Evolutionary conservation across 2,113 vertebrate species (phyloP), one percentile per base, ranked within the genome.

Genomic region (Gnathonemus longibarbis): DNA sequence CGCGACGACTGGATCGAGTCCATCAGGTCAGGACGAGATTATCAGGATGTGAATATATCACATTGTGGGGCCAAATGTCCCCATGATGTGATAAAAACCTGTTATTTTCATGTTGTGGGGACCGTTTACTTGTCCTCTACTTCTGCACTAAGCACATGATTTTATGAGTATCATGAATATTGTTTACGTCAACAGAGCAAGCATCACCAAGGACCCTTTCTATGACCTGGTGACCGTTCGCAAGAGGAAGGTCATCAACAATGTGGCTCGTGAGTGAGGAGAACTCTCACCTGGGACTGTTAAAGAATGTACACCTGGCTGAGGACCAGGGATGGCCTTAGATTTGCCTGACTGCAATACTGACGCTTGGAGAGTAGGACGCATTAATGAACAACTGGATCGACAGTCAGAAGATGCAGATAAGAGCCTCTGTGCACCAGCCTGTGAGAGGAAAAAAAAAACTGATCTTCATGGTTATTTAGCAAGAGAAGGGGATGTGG

Each of bases 161-260:
- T 66, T 66, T 66, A 66, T 21, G 52, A 53, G 17, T 53, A 53
- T 66, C 6, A 24, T 66, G 21, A 21, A 62, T 1, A 9, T 42
- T 88, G 19, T 46, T 45, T 88, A 3, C 3, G 31, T 88, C 17
- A 58, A 90, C 94, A 99, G 98, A 90, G 98, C 97, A 19, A 99
- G 98, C 88, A 98, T 99, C 93, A 98, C 97, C 87, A 97, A 97
- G 21, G 96, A 98, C 90, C 98, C 98, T 1, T 99, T 99, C 95
- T 99, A 98, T 3, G 98, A 99, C 92, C 94, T 98, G 90, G 95
- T 99, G 21, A 97, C 97, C 3, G 94, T 97, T 19, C 96, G 97
- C 80, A 99, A 98, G 95, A 98, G 97, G 94, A 99, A 98, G 93
- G 96, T 98, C n/a, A 96, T 97, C 92, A 96, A 93, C 92, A 94